Evolutionary conservation across 2,888 invertebrate species (phyloP).

Genomic region (Ornithoptera alexandrae): DNA sequence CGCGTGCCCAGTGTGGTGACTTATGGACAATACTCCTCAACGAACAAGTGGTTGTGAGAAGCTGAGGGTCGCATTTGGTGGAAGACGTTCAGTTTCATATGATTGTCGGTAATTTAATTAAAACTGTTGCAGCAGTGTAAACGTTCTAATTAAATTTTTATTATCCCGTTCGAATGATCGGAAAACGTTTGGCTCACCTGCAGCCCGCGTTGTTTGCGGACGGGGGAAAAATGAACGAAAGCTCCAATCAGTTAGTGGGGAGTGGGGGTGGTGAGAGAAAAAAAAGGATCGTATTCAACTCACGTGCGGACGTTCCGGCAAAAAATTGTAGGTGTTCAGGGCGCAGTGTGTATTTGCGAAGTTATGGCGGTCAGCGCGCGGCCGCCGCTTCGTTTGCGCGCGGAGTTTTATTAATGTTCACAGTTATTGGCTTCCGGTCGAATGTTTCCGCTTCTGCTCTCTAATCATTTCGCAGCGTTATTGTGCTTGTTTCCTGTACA

Average conservation of each 20-base stretch:
- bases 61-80: no score
- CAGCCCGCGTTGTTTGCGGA: slow-evolving; percentile 60
- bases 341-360: slow-evolving; percentile 46
- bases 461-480: no score
- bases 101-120: no score
- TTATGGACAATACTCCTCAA: no score
- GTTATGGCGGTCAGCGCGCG: slow-evolving; percentile 32
- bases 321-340: slow-evolving; percentile 58
- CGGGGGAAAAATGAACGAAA: slow-evolving; percentile 56
- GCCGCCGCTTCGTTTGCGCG: slow-evolving; percentile 34
- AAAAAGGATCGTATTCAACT: slow-evolving; percentile 69
- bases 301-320: slow-evolving; percentile 57
- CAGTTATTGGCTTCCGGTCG: slow-evolving; percentile 12
- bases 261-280: slow-evolving; percentile 56
- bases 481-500: no score
- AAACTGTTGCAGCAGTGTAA: no score
- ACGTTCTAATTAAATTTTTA: slow-evolving; percentile 3
- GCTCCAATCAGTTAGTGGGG: slow-evolving; percentile 58
- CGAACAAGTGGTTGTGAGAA: no score
- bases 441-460: neutral
- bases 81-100: no score
- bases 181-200: slow-evolving; percentile 60
- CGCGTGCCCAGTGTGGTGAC: no score
- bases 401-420: slow-evolving; percentile 14
- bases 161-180: slow-evolving; percentile 27